Evolutionary conservation across 2,113 vertebrate species (phyloP).

Genomic region (Hirundichthys speculiger): DNA sequence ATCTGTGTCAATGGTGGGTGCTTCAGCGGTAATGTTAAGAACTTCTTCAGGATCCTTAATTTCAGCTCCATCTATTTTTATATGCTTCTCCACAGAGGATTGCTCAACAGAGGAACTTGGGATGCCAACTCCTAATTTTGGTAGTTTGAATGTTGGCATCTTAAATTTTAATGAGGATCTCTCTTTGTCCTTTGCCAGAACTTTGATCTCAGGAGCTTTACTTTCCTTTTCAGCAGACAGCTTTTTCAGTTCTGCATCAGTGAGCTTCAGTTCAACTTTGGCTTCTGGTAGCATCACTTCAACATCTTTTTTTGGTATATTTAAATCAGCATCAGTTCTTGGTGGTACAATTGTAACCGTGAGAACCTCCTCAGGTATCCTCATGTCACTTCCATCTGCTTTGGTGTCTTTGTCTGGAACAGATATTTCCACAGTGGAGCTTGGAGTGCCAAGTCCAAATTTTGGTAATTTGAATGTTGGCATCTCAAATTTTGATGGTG

Average conservation of each 20-base stretch:
- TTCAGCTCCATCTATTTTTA: conserved; percentile 17
- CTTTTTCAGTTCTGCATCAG: not conserved
- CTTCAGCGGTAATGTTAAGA: conserved; percentile 2
- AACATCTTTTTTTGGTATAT: conserved; percentile 5
- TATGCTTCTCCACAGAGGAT: not conserved
- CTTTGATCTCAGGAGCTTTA: conserved; percentile 1
- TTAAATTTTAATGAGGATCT: conserved; percentile 28
- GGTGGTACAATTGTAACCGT: not conserved
- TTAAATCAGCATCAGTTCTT: conserved; percentile 6
- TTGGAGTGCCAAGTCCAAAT: not conserved
- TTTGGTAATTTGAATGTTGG: conserved; percentile 12
- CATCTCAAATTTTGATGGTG: conserved; percentile 8
- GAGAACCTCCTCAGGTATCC: not conserved
- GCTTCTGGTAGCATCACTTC: conserved; percentile 15
- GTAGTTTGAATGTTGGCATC: conserved; percentile 43
- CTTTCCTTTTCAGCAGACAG: not conserved
- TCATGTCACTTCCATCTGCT: conserved; percentile 23
- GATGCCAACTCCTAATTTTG: conserved; percentile 38
- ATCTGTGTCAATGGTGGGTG: conserved; percentile 9
- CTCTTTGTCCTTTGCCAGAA: not conserved
- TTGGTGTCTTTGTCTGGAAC: not conserved
- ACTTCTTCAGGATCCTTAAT: conserved; percentile 14
- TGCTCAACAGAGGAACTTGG: not conserved
- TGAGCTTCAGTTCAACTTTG: conserved; percentile 8
- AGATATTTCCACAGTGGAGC: not conserved